phyloP scores from a whole-genome alignment of 2,797 vertebrate genomes.

The Sternarchorhynchus goeldii region DNA sequence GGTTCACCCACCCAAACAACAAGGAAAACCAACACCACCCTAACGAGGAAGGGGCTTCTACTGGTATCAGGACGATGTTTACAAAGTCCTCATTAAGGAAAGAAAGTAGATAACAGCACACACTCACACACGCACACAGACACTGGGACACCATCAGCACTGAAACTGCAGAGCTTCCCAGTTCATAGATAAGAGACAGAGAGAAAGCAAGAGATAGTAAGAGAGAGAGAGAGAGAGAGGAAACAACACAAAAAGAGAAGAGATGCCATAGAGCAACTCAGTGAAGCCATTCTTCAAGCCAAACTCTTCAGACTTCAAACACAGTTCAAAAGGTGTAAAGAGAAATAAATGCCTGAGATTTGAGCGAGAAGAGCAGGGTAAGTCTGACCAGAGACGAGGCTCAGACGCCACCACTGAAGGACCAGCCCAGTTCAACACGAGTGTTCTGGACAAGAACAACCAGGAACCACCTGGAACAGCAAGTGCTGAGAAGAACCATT shows the following conservation, averaged over 20 bases:
- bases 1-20: conserved; percentile 79
- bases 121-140: conserved; percentile 59
- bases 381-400: conserved; percentile 63
- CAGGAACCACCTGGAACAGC: conserved; percentile 25
- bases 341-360: conserved; percentile 68
- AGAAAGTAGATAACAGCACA: conserved; percentile 87
- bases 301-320: conserved; percentile 61
- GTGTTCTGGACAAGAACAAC: conserved; percentile 41
- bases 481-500: background rate
- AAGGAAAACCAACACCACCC: conserved; percentile 71
- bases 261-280: conserved; percentile 78
- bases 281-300: conserved; percentile 83
- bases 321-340: conserved; percentile 75
- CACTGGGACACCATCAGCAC: conserved; percentile 63
- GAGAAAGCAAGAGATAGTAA: conserved; percentile 66
- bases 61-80: conserved; percentile 89
- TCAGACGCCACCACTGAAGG: conserved; percentile 44
- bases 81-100: conserved; percentile 99
- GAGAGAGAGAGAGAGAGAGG: conserved; percentile 58
- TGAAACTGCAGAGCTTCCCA: conserved; percentile 86
- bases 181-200: conserved; percentile 89
- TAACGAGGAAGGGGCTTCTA: conserved; percentile 83
- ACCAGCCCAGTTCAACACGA: conserved; percentile 73
- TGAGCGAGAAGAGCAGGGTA: conserved; percentile 53
- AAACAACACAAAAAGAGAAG: conserved; percentile 71